Conservation (phyloP, 2,888 invertebrate genomes). For the Tinea pellionella region DNA sequence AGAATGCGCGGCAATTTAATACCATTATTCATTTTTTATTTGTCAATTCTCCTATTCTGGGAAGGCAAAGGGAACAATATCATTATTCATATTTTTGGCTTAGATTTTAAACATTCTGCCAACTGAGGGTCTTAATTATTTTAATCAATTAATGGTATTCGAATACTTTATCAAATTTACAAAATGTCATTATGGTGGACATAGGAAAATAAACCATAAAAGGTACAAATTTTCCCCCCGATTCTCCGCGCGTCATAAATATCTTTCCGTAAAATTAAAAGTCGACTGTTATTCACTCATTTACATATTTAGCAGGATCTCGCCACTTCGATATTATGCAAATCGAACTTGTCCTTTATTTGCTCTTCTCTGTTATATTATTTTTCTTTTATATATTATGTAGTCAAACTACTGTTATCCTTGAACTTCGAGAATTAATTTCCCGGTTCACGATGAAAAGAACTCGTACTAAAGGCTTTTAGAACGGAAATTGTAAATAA, state of each 20-base stretch:
- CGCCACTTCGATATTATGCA: conserved; percentile 12
- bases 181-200: not conserved
- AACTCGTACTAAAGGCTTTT: not conserved
- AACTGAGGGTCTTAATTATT: conserved; percentile 13
- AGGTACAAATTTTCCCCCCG: not conserved
- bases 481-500: not conserved
- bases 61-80: not conserved
- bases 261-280: conserved; percentile 13
- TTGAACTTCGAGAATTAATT: conserved; percentile 13
- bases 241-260: conserved; percentile 9
- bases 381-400: conserved; percentile 5
- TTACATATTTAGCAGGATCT: conserved; percentile 14
- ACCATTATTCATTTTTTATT: not conserved
- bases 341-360: conserved; percentile 13
- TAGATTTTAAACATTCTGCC: not conserved
- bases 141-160: not conserved
- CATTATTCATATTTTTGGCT: not conserved
- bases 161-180: not conserved
- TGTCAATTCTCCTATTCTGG: too few relatives aligned
- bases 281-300: conserved; percentile 13
- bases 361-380: conserved; percentile 11
- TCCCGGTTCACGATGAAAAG: conserved; percentile 11
- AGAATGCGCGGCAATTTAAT: not conserved
- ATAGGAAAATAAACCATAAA: conserved; percentile 3
- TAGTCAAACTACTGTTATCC: conserved; percentile 11